These are phyloP conservation scores for Entomyzon cyanotis DNA, from an alignment of 2,113 vertebrate genomes.

Conservation along the genomic window DNA sequence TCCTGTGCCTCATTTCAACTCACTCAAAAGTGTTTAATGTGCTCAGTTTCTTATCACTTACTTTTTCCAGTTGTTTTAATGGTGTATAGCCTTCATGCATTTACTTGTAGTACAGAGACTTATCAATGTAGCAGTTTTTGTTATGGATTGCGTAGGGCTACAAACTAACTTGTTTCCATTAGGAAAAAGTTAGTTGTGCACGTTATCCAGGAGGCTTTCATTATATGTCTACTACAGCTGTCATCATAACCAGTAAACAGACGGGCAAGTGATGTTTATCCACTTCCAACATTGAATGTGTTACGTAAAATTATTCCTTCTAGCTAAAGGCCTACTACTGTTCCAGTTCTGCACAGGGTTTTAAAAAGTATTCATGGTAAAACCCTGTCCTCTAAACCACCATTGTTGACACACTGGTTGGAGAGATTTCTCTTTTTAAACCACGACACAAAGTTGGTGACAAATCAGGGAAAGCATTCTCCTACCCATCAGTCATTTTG, in stretches of 20 bases:
- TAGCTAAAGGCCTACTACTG: neutral
- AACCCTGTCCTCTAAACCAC: neutral
- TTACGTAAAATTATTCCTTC: neutral
- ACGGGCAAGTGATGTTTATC: neutral
- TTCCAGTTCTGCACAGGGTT: neutral
- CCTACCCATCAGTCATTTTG: neutral
- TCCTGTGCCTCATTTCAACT: neutral
- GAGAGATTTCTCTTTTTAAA: neutral
- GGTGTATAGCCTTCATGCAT: neutral
- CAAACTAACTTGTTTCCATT: neutral
- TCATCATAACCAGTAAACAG: neutral
- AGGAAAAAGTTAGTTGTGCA: neutral
- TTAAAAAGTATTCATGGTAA: neutral
- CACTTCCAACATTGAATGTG: neutral
- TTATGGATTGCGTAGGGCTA: neutral
- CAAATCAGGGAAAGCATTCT: neutral
- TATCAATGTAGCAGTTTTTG: neutral
- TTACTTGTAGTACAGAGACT: neutral
- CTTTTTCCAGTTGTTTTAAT: neutral
- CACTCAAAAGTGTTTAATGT: neutral
- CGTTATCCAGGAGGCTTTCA: neutral
- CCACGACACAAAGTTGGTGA: neutral
- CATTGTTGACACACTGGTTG: neutral
- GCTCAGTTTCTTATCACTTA: neutral
- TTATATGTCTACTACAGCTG: neutral